phyloP scores from a whole-genome alignment of 1,140 invertebrate genomes.

The Pollicipes pollicipes region DNA sequence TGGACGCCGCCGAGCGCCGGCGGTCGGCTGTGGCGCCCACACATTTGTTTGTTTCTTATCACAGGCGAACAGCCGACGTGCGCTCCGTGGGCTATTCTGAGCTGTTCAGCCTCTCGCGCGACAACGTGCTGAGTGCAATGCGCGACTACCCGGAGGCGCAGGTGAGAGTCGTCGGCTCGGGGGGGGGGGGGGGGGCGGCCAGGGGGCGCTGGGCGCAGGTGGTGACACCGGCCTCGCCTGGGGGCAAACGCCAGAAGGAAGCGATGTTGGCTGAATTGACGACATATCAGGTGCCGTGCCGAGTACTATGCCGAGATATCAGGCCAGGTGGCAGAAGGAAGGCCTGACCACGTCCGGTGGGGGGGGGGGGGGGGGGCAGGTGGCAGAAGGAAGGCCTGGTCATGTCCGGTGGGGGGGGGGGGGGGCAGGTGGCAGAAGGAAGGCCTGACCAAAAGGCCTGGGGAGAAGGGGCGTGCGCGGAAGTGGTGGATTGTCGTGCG shows the following conservation, averaged over 20 bases:
- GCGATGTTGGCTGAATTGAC: background rate
- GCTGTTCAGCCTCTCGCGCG: slow-evolving; percentile 81
- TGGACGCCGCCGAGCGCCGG: too few relatives aligned
- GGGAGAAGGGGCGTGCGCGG: too few relatives aligned
- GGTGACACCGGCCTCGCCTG: too few relatives aligned
- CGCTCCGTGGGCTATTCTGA: slow-evolving; percentile 89
- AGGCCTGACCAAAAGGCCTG: too few relatives aligned
- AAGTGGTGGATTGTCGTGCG: too few relatives aligned
- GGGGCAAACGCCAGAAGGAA: too few relatives aligned
- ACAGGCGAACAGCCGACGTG: slow-evolving; percentile 83
- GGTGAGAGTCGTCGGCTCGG: slow-evolving; percentile 30
- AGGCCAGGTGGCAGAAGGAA: background rate
- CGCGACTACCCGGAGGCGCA: slow-evolving; percentile 94
- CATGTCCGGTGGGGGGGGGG: too few relatives aligned
- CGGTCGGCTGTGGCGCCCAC: background rate
- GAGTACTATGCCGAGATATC: background rate
- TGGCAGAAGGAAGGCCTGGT: too few relatives aligned
- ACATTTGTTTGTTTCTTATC: slow-evolving; percentile 12
- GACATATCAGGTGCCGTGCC: background rate
- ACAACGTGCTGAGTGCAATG: slow-evolving; percentile 83
- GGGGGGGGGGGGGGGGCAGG: too few relatives aligned
- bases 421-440: too few relatives aligned
- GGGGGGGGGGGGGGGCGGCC: background rate
- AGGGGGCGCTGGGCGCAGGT: too few relatives aligned
- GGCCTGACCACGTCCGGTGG: too few relatives aligned